Base-by-base conservation (phyloP, 2,797 vertebrate species). In the Betta splendens region DNA sequence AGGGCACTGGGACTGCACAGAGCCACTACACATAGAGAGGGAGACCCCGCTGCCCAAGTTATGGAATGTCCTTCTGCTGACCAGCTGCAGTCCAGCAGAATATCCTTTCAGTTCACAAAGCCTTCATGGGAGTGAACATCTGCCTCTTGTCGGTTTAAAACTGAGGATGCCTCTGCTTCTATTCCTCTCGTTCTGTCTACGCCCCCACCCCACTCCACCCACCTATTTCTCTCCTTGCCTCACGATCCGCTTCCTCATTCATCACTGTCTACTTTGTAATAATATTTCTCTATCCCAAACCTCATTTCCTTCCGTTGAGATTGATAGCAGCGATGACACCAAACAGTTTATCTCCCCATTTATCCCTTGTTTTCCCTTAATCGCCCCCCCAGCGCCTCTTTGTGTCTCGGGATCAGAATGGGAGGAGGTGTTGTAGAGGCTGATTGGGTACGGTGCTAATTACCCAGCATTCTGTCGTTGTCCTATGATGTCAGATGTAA, bases 201-300 rank as follows among this genome's bases (percentile, higher is more conserved):
- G 51, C 62, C 66, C 47, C 55, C 42, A 60, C 37, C 64, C 50
- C 43, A 60, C 37, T 62, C 47, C 43, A 64, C 53, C 64, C 56
- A 48, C n/a, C 42, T 32, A 25, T 64, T 69, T 64, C 75, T 68
- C 77, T 71, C 64, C 43, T 69, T 62, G 57, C 66, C 70, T 81
- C 78, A 86, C 67, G 70, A 76, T 80, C 83, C 64, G 67, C 74
- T 77, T 69, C 75, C 87, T 91, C 92, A 63, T 93, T 90, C 87
- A 91, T 93, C 92, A 93, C 91, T 93, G 92, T 93, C 92, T 92
- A 88, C 84, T 93, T 93, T 92, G 86, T 92, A 93, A 93, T 93
- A 92, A 90, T 92, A 93, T 93, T 93, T 92, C 89, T 91, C 87
- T 89, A 89, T 91, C 88, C 89, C 82, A 92, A 93, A 92, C 88